Evolutionary conservation across 2,113 vertebrate species (phyloP).

Genomic region (Poeciliopsis occidentalis): DNA sequence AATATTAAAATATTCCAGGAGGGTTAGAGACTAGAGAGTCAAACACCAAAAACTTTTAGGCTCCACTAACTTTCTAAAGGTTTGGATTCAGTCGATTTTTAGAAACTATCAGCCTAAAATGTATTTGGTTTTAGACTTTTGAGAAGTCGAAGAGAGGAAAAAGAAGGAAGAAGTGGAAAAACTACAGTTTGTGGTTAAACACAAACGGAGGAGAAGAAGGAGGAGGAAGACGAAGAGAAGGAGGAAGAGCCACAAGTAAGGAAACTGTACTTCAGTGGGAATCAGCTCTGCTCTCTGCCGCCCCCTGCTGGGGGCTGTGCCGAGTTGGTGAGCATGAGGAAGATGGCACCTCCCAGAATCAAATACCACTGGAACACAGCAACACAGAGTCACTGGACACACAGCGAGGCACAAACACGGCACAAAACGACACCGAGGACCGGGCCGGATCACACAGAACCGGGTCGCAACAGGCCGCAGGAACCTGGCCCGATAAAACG

Average conservation of each 20-base stretch:
- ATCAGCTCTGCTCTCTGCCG: conserved; percentile 87
- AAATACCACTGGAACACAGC: conserved; percentile 93
- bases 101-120: not conserved
- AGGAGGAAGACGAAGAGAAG: conserved; percentile 19
- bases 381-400: conserved; percentile 48
- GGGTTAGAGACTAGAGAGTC: conserved; percentile 1
- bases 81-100: not conserved
- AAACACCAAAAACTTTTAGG: conserved; percentile 53
- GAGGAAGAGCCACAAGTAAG: conserved; percentile 67
- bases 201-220: conserved; percentile 15
- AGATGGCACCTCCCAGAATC: conserved; percentile 92
- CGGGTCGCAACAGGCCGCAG: not conserved
- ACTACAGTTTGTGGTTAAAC: conserved; percentile 31
- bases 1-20: not conserved
- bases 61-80: not conserved
- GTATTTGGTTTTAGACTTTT: conserved; percentile 45
- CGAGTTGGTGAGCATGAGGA: conserved; percentile 89
- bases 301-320: conserved; percentile 85
- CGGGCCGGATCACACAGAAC: not conserved
- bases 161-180: not conserved
- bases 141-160: not conserved
- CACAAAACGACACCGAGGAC: conserved; percentile 18
- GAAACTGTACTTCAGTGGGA: conserved; percentile 83
- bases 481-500: too few relatives aligned
- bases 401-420: conserved; percentile 17